Conservation (phyloP, 2,888 invertebrate genomes). For the Psylliodes chrysocephalus region DNA sequence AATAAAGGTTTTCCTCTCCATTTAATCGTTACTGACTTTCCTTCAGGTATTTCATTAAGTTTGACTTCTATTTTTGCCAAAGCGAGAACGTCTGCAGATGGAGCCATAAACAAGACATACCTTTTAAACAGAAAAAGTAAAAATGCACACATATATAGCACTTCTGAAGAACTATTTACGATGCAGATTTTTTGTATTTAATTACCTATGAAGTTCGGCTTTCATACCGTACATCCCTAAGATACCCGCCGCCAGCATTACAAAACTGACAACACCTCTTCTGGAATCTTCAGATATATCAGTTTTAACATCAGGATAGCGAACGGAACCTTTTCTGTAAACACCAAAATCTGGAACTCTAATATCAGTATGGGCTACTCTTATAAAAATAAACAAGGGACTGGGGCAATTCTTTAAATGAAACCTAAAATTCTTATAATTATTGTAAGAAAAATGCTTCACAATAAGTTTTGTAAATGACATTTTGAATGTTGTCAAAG, state of each 20-base stretch:
- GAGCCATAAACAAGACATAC: constrained; percentile 70
- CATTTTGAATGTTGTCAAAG: background rate
- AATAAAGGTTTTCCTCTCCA: constrained; percentile 86
- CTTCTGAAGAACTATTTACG: too few relatives aligned
- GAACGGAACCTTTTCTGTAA: constrained; percentile 78
- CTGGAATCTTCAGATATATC: constrained; percentile 71
- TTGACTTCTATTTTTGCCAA: constrained; percentile 82
- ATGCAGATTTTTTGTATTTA: too few relatives aligned
- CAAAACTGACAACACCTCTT: constrained; percentile 80
- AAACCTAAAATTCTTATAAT: background rate
- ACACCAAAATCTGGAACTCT: constrained; percentile 85
- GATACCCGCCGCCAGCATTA: constrained; percentile 75
- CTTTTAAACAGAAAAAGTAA: too few relatives aligned
- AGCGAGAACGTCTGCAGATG: constrained; percentile 80
- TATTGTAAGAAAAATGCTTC: background rate
- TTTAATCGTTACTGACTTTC: constrained; percentile 73
- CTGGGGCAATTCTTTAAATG: background rate
- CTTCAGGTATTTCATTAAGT: constrained; percentile 74
- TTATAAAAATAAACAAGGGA: background rate
- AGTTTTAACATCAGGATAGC: constrained; percentile 68
- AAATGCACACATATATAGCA: too few relatives aligned
- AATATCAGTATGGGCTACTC: constrained; percentile 84
- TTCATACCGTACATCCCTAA: constrained; percentile 73
- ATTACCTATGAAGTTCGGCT: constrained; percentile 65
- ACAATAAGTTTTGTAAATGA: background rate